Evolutionary conservation across 2,113 vertebrate genomes (phyloP), one percentile per base, ranked within the genome.

Genomic region (Bos taurus): DNA sequence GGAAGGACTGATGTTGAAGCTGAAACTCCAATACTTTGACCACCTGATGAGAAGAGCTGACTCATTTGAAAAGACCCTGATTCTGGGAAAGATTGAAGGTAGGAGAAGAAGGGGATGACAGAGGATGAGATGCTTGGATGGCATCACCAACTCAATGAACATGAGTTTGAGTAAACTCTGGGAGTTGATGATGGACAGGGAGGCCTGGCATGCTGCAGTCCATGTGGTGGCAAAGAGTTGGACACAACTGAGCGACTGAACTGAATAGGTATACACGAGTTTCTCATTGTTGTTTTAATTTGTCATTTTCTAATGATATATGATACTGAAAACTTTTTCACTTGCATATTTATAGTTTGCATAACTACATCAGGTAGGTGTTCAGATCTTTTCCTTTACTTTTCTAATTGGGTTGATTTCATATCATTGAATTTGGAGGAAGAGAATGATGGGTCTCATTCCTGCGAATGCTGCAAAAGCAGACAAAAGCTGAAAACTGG

Each of bases 41-140:
- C 19, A 71, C 10, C 10, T 71, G 10, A 71, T 40, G 10, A 5
- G 0, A 36, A 40, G 19, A 40, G 67, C 5, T 40, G n/a, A 71
- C n/a, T 40, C n/a, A 71, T 40, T 23, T 3, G 19, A 71, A 71
- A 40, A 71, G n/a, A 40, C n/a, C 5, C n/a, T 71, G 67, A 40
- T 12, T 4, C n/a, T 71, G 67, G n/a, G n/a, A 40, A 23, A 12
- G 10, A 71, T 23, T 71, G n/a, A 12, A 6, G 19, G 67, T 1
- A 0, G n/a, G n/a, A n/a, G 15, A 0, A 40, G n/a, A 71, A 40
- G 67, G 10, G n/a, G 19, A 23, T 1, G 1, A 23, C 67, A 23
- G 19, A 71, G 19, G 10, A 71, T 23, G 6, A 71, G n/a, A 71
- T 23, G 10, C 2, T 13, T 71, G n/a, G n/a, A 71, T 40, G 67